Percentiles rank a stretch among this genome's conserved stretches.
These are phyloP conservation scores for Ammodytes marinus DNA, from an alignment of 2,113 vertebrate species.

Conservation along the genomic window DNA sequence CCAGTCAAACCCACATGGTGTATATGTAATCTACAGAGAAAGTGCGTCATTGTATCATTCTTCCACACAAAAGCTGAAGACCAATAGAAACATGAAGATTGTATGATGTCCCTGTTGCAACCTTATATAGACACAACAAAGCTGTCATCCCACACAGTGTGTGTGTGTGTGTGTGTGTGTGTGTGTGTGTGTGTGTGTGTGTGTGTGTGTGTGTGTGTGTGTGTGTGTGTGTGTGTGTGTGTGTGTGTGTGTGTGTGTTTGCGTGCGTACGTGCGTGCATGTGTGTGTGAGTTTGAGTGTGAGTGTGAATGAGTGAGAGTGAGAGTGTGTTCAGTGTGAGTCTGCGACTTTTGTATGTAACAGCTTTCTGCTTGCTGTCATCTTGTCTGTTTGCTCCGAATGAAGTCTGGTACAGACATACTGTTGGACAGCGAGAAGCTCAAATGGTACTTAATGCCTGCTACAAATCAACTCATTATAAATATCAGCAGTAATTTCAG, in stretches of 20 bases:
- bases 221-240: slow-evolving; percentile 3
- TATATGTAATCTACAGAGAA: slow-evolving; percentile 38
- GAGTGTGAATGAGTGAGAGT: slow-evolving; percentile 1
- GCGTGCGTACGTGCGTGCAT: no score
- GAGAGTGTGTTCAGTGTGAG: slow-evolving; percentile 26
- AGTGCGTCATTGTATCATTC: slow-evolving; percentile 73
- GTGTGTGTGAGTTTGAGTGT: not conserved
- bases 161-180: slow-evolving; percentile 3
- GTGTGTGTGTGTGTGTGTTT: not conserved
- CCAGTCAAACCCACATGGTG: slow-evolving; percentile 64
- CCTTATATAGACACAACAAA: slow-evolving; percentile 77
- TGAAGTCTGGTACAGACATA: slow-evolving; percentile 18
- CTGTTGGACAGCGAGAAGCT: not conserved
- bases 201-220: no score
- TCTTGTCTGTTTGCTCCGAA: slow-evolving; percentile 27
- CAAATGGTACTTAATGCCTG: not conserved
- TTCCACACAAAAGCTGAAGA: slow-evolving; percentile 63
- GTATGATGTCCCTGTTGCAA: slow-evolving; percentile 56
- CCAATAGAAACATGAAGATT: slow-evolving; percentile 63
- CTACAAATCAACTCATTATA: not conserved
- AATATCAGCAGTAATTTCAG: not conserved
- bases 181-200: slow-evolving; percentile 14
- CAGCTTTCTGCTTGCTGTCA: slow-evolving; percentile 29
- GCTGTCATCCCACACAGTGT: slow-evolving; percentile 37
- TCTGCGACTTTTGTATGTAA: slow-evolving; percentile 36